Conservation (phyloP, 2,797 vertebrate genomes). For the Erithacus rubecula region DNA sequence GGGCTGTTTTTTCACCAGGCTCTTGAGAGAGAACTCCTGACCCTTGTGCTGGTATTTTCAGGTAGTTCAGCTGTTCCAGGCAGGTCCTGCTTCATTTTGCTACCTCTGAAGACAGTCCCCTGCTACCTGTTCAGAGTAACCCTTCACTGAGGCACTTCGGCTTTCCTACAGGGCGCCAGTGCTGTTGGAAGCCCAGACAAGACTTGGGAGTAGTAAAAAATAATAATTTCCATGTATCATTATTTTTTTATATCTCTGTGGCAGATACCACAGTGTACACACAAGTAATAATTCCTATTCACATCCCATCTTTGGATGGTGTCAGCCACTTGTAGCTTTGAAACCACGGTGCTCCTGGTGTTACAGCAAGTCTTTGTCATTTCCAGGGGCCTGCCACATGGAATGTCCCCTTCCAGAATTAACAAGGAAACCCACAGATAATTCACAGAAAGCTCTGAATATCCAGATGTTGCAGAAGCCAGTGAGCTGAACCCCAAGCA, state of each 20-base stretch:
- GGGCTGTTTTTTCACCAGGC: background rate
- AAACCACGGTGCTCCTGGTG: rapidly evolving
- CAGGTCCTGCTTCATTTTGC: background rate
- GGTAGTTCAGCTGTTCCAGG: background rate
- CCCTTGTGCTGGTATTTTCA: background rate
- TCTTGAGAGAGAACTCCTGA: background rate
- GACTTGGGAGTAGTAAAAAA: background rate
- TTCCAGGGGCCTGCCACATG: background rate
- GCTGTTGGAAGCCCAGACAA: background rate
- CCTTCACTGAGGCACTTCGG: background rate
- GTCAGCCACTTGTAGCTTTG: background rate
- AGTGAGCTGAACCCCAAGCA: background rate
- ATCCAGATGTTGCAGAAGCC: background rate
- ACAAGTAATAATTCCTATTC: background rate
- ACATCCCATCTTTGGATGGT: background rate
- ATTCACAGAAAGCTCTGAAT: background rate
- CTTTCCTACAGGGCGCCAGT: background rate
- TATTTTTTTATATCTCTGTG: background rate
- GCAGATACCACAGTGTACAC: background rate
- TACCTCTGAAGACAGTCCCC: background rate
- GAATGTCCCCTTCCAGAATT: background rate
- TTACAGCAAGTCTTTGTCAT: background rate
- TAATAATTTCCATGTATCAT: background rate
- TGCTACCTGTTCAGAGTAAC: background rate
- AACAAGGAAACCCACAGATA: background rate